Conservation (phyloP, 2,113 vertebrate genomes). For the Petromus typicus region DNA sequence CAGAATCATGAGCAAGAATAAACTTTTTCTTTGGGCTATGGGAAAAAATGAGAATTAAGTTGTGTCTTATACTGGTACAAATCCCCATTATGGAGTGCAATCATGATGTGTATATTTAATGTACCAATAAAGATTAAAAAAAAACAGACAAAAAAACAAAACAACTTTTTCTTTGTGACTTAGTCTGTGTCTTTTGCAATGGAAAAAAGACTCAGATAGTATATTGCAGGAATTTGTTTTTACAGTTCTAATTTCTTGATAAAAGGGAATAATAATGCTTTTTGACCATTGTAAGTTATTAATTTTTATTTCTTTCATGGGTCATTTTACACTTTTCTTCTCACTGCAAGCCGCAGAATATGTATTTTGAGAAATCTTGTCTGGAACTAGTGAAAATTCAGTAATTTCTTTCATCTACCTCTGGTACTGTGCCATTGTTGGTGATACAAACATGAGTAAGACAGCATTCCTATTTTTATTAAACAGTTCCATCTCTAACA, state of each 20-base stretch:
- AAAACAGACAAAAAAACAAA: too few species aligned
- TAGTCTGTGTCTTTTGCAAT: not conserved
- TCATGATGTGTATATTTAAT: too few species aligned
- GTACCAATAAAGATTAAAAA: too few species aligned
- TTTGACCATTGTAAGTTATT: not conserved
- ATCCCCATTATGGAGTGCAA: too few species aligned
- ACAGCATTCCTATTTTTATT: not conserved
- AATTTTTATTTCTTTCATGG: conserved; percentile 21
- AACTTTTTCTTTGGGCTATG: too few species aligned
- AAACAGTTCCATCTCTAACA: not conserved
- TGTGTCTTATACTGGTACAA: too few species aligned
- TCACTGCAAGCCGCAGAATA: not conserved
- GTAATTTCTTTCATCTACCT: not conserved
- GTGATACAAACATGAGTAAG: not conserved
- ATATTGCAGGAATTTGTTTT: not conserved
- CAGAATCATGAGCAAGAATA: not conserved
- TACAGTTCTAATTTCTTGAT: not conserved
- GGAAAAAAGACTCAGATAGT: not conserved
- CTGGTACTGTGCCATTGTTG: not conserved
- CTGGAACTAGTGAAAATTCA: conserved; percentile 26
- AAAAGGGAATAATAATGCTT: not conserved
- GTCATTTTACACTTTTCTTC: not conserved
- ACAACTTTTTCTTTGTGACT: not conserved
- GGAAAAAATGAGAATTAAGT: too few species aligned
- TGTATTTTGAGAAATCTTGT: conserved; percentile 35